Evolutionary conservation across 2,888 invertebrate genomes (phyloP).

Genomic region (Steromphala cineraria): DNA sequence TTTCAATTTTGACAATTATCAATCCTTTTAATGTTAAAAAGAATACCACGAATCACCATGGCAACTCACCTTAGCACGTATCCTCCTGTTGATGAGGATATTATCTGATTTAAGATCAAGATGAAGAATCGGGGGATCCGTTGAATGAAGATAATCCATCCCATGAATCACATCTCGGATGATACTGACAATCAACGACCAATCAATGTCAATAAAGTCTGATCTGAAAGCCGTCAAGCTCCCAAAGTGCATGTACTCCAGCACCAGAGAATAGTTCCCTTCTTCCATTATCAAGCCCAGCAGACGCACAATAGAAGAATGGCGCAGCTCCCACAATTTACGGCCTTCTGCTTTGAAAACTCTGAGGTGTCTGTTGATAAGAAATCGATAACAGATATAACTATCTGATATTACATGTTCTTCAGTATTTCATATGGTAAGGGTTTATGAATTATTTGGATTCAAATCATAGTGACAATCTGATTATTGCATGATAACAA

Average conservation of each 20-base stretch:
- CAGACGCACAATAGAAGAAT: slow-evolving; percentile 44
- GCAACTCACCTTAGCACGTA: slow-evolving; percentile 52
- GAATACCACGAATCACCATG: neutral
- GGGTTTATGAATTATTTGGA: no score
- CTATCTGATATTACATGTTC: no score
- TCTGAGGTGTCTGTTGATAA: slow-evolving; percentile 32
- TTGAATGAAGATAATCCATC: slow-evolving; percentile 54
- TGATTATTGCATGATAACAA: no score
- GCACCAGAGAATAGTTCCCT: slow-evolving; percentile 46
- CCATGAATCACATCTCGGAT: slow-evolving; percentile 46
- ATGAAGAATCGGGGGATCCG: slow-evolving; percentile 52
- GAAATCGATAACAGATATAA: neutral
- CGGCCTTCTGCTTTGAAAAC: slow-evolving; percentile 42
- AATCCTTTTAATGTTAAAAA: no score
- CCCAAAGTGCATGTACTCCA: slow-evolving; percentile 58
- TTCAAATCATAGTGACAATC: no score
- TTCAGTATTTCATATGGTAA: no score
- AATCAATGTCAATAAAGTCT: slow-evolving; percentile 33
- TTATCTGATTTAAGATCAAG: slow-evolving; percentile 62
- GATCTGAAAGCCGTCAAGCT: slow-evolving; percentile 43
- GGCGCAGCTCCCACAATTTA: slow-evolving; percentile 38
- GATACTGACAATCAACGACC: slow-evolving; percentile 43
- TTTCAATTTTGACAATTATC: no score
- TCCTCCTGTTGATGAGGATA: slow-evolving; percentile 50
- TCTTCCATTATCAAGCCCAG: slow-evolving; percentile 48